Evolutionary conservation across 2,797 vertebrate genomes (phyloP).

Genomic region (Falco rusticolus): DNA sequence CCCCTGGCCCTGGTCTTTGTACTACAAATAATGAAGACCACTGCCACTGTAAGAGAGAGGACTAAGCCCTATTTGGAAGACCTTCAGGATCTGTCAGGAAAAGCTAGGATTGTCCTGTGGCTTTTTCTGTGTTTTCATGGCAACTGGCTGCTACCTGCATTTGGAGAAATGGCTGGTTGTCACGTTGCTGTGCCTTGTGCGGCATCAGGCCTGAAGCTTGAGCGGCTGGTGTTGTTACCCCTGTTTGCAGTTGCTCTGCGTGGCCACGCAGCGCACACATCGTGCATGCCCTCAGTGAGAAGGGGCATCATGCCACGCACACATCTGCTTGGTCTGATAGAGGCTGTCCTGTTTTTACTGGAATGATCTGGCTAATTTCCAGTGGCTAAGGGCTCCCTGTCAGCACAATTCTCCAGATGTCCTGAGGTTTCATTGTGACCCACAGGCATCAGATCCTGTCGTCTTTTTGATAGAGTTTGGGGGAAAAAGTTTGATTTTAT

Average conservation of each 20-base stretch:
- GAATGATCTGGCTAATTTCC: not conserved
- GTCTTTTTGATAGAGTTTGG: not conserved
- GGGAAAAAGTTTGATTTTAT: not conserved
- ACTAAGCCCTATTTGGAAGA: not conserved
- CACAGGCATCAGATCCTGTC: not conserved
- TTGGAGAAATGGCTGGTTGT: not conserved
- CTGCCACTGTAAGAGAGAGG: not conserved
- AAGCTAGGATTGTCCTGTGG: not conserved
- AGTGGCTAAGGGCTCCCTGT: not conserved
- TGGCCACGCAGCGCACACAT: accelerated
- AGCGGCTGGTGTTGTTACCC: not conserved
- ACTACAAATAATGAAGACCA: not conserved
- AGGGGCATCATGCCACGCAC: not conserved
- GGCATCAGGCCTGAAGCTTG: not conserved
- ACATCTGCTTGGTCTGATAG: not conserved
- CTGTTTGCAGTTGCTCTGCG: not conserved
- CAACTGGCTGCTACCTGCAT: not conserved
- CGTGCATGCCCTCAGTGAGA: accelerated
- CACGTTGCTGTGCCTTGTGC: not conserved
- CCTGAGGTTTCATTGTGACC: not conserved
- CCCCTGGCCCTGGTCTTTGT: not conserved
- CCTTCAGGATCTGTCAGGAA: not conserved
- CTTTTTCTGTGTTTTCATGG: not conserved
- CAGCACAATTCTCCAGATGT: not conserved
- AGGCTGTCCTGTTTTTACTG: not conserved